Evolutionary conservation across 2,888 invertebrate genomes (phyloP).

Genomic region (Didymodactylos carnosus): DNA sequence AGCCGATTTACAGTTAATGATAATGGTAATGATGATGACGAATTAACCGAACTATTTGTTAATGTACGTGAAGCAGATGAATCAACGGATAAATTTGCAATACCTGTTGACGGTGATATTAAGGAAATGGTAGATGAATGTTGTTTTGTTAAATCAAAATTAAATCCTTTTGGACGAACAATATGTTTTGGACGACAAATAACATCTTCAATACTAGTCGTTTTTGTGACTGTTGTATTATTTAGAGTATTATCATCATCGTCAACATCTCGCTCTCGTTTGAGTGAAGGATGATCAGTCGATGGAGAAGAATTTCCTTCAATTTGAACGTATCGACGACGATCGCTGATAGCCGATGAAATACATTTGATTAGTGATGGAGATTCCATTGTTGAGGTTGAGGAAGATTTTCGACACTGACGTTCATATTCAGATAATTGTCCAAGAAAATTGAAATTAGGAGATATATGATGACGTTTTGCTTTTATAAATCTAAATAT

Average conservation of each 20-base stretch:
- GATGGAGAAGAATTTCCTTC: neutral
- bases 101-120: neutral
- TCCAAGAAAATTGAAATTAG: slow-evolving; percentile 46
- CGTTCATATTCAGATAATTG: slow-evolving; percentile 42
- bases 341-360: neutral
- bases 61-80: neutral
- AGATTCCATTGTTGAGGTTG: neutral
- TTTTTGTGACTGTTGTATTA: too few species aligned
- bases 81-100: neutral
- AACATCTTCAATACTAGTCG: too few species aligned
- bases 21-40: neutral
- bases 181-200: neutral
- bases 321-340: neutral
- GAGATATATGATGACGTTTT: slow-evolving; percentile 42
- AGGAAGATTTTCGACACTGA: neutral
- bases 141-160: neutral
- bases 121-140: neutral
- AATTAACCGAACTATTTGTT: too few species aligned
- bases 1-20: too few species aligned
- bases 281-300: too few species aligned
- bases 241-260: too few species aligned
- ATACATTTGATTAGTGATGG: neutral
- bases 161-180: neutral
- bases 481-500: slow-evolving; percentile 41
- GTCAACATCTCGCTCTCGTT: neutral